Evolutionary conservation across 1,140 invertebrate genomes (phyloP).

Genomic region (Polypedilum vanderplanki): DNA sequence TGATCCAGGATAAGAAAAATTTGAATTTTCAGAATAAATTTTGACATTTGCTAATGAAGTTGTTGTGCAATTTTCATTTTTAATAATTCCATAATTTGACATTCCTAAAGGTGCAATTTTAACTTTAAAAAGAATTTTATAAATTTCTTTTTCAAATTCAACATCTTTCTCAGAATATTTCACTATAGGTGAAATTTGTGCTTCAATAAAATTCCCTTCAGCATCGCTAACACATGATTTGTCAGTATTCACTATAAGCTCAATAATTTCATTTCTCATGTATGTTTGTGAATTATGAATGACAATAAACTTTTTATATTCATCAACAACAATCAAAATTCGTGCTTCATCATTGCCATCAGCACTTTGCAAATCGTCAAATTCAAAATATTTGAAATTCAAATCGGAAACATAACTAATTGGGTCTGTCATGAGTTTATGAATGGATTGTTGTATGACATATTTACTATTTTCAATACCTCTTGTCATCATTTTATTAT

Average conservation of each 20-base stretch:
- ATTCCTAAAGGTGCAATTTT: slow-evolving; percentile 41
- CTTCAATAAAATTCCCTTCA: slow-evolving; percentile 37
- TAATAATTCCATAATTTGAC: slow-evolving; percentile 33
- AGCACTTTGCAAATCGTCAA: slow-evolving; percentile 42
- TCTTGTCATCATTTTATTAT: slow-evolving; percentile 67
- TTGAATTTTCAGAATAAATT: slow-evolving; percentile 44
- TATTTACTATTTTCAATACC: slow-evolving; percentile 57
- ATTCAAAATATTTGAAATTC: slow-evolving; percentile 36
- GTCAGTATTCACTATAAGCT: slow-evolving; percentile 49
- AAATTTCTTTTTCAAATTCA: slow-evolving; percentile 34
- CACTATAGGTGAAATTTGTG: slow-evolving; percentile 41
- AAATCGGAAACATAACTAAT: slow-evolving; percentile 41
- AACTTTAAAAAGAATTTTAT: slow-evolving; percentile 37
- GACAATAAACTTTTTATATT: slow-evolving; percentile 47
- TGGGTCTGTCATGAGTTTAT: slow-evolving; percentile 51
- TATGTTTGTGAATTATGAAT: slow-evolving; percentile 50
- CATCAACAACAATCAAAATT: slow-evolving; percentile 41
- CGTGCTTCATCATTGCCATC: slow-evolving; percentile 36
- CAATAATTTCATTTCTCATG: slow-evolving; percentile 48
- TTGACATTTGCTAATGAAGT: slow-evolving; percentile 49
- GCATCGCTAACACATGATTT: slow-evolving; percentile 48
- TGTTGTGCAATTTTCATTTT: background rate
- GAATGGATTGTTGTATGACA: slow-evolving; percentile 59
- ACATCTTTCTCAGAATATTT: slow-evolving; percentile 34
- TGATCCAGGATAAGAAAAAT: slow-evolving; percentile 41